phyloP scores from a whole-genome alignment of 2,113 vertebrate species.

The Taurulus bubalis region DNA sequence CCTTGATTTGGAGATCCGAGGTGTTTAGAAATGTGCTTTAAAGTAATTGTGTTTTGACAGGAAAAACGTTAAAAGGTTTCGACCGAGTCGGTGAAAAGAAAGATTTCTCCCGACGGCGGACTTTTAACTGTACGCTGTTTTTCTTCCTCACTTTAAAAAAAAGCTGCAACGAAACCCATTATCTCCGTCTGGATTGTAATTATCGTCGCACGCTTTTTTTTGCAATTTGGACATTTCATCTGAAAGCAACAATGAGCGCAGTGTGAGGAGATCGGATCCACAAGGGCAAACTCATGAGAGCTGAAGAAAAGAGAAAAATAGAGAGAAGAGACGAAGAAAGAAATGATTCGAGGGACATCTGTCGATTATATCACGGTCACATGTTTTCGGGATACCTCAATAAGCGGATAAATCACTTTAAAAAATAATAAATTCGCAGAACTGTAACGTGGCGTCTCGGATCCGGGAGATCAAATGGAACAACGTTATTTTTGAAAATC shows the following conservation, averaged over 20 bases:
- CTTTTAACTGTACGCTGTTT: neutral
- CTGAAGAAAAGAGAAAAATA: neutral
- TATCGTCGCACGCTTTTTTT: neutral
- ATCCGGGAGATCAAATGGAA: neutral
- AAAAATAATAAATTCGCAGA: neutral
- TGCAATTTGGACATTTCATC: constrained; percentile 14
- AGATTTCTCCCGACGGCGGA: neutral
- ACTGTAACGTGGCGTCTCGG: no score
- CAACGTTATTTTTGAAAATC: no score
- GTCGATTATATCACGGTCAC: neutral
- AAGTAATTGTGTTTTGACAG: neutral
- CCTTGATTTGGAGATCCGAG: no score
- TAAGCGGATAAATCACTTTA: neutral
- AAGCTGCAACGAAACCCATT: constrained; percentile 14
- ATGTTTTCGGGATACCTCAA: neutral
- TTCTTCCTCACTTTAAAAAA: neutral
- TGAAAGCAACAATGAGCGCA: constrained; percentile 14
- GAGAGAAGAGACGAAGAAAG: neutral
- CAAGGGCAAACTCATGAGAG: constrained; percentile 39
- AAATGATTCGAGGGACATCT: neutral
- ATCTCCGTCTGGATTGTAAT: neutral
- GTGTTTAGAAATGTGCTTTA: neutral
- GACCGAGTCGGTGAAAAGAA: neutral
- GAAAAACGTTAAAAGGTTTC: neutral
- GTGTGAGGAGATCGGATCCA: constrained; percentile 31